Percentiles rank a stretch among this genome's conserved stretches.
phyloP scores from a whole-genome alignment of 2,797 vertebrate species.

The Hoplostethus mediterraneus region DNA sequence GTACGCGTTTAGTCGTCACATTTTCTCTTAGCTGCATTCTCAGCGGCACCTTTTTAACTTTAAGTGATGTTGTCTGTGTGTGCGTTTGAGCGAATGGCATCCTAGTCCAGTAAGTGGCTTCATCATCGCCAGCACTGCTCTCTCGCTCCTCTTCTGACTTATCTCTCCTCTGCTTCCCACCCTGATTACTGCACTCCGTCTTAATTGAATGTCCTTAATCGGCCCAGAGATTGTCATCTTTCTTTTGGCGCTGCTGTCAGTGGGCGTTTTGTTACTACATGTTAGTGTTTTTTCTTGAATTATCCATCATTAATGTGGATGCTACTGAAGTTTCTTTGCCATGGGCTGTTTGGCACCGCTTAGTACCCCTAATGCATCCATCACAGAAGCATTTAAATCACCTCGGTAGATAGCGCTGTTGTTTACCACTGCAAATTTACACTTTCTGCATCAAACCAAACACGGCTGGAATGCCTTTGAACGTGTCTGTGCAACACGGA shows the following conservation, averaged over 20 bases:
- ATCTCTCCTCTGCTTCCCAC: background rate
- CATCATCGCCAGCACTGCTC: slow-evolving; percentile 2
- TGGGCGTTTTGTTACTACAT: slow-evolving; percentile 4
- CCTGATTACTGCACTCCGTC: slow-evolving; percentile 26
- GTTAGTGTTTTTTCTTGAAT: slow-evolving; percentile 15
- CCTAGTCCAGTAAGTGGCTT: slow-evolving; percentile 1
- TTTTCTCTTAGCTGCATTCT: slow-evolving; percentile 2
- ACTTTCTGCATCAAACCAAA: slow-evolving; percentile 58
- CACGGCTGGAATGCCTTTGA: slow-evolving; percentile 78
- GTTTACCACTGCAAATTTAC: slow-evolving; percentile 67
- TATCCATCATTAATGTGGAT: slow-evolving; percentile 19
- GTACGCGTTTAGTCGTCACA: background rate
- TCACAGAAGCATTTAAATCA: slow-evolving; percentile 41
- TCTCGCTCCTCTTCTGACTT: too few relatives aligned
- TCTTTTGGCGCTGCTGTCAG: slow-evolving; percentile 6
- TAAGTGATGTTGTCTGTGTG: background rate
- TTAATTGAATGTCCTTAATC: slow-evolving; percentile 15
- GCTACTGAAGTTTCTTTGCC: slow-evolving; percentile 25
- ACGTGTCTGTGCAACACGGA: slow-evolving; percentile 71
- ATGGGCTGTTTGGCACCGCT: slow-evolving; percentile 42
- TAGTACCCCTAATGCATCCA: slow-evolving; percentile 8
- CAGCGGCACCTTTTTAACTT: background rate
- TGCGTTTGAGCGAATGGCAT: background rate
- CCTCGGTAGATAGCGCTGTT: slow-evolving; percentile 42
- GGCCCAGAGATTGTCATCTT: slow-evolving; percentile 12